phyloP scores from a whole-genome alignment of 2,888 invertebrate genomes.

The Halictus quadricinctus region DNA sequence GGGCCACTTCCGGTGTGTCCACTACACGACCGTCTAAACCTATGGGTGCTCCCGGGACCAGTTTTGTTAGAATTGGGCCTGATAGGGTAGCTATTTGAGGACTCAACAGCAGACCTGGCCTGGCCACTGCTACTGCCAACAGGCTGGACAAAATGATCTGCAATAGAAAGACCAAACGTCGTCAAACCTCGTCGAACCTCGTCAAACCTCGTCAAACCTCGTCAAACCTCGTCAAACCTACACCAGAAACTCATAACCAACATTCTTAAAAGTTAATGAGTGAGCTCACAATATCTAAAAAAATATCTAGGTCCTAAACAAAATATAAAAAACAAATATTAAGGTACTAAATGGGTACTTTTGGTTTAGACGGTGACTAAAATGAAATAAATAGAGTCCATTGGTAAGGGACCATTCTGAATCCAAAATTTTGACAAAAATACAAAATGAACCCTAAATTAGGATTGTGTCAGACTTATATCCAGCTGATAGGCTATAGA shows the following conservation, averaged over 20 bases:
- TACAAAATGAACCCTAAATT: no score
- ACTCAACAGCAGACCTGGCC: conserved; percentile 50
- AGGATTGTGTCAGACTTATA: no score
- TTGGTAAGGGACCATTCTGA: background rate
- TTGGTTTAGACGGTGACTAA: background rate
- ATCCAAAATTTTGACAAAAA: no score
- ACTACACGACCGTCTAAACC: conserved; percentile 78
- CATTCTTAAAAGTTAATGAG: no score
- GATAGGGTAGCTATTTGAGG: conserved; percentile 24
- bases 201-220: no score
- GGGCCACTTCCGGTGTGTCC: conserved; percentile 79
- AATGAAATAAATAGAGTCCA: background rate
- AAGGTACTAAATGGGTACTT: background rate
- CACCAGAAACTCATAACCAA: no score
- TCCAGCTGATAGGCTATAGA: no score
- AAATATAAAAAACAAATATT: no score
- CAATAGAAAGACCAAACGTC: background rate
- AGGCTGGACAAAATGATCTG: conserved; percentile 68
- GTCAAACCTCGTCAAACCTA: no score
- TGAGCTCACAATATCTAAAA: background rate
- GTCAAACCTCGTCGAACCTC: no score
- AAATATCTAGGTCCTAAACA: no score
- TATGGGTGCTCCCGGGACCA: conserved; percentile 74
- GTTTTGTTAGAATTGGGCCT: conserved; percentile 59
- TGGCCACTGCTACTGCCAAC: conserved; percentile 67